Base-by-base conservation (phyloP, 2,888 invertebrate genomes). In the Eurois occulta region DNA sequence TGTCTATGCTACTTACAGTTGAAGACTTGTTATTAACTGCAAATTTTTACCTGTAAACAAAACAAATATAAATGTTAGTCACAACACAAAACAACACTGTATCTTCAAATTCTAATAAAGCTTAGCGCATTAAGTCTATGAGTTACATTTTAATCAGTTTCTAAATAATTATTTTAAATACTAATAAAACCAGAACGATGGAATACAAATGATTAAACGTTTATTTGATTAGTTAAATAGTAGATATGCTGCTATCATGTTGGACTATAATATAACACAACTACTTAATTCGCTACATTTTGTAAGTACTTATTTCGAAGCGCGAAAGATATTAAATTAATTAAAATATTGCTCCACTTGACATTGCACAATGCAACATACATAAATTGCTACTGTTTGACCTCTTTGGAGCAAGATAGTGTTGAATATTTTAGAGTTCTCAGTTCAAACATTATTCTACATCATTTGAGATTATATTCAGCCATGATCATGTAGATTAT, bases 41-140 rank as follows among this genome's bases (percentile, higher is more conserved):
- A 28, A 41, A 41, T 81, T 77, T 73, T 87, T 87, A 88, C 88
- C 88, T 88, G 87, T 52, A 73, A 88, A 77, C 35, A 81, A 83
- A 79, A 70, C 66, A 13, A 72, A 52, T 8, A 68, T 1, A 16
- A 48, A 58, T 16, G 10, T 85, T 71, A 86, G 74, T 73, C 13
- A 77, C 28, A 38, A 13, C 3, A 28, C 3, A 70, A 41, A 65
- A 41, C 58, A 41, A 58, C 0, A 41, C 1, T 16, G 10, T 2
- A 13, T 41, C 6, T 72, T 41, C 62, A 8, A 66, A 48, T 7
- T 43, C 1, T 21, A 62, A 18, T 46, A 68, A 46, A 55, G 18
- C 35, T 32, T 4, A 1, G n/a, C n/a, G 11, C 6, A 0, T n/a
- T 10, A 28, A 13, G 6, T 41, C 16, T 55, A 64, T 1, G 6